Evolutionary conservation across 1,140 invertebrate genomes (phyloP).

Genomic region (Brevipalpus yothersi): DNA sequence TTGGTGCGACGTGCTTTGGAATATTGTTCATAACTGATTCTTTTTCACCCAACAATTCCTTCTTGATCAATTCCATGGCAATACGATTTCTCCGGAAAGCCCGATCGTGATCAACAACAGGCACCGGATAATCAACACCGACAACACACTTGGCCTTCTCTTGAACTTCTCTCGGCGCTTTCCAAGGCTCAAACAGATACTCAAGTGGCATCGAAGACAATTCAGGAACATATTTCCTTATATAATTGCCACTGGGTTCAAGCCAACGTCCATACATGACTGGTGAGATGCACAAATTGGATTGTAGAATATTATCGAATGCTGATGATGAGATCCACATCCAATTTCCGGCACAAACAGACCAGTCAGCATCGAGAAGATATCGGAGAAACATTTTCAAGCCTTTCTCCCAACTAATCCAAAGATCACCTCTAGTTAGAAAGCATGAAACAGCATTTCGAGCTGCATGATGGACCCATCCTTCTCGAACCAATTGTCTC

Average conservation of each 20-base stretch:
- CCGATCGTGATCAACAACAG: conserved; percentile 55
- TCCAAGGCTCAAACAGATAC: conserved; percentile 75
- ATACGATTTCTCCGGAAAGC: conserved; percentile 40
- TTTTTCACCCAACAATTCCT: neutral
- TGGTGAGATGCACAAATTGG: conserved; percentile 53
- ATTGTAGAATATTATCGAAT: conserved; percentile 39
- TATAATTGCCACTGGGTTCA: conserved; percentile 69
- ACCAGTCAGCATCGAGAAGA: conserved; percentile 68
- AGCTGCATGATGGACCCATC: conserved; percentile 71
- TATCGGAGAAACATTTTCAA: conserved; percentile 63
- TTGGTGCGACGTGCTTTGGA: neutral
- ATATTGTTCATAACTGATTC: neutral
- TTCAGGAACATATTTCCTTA: conserved; percentile 52
- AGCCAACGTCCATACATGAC: conserved; percentile 62
- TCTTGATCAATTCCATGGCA: neutral
- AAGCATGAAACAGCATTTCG: conserved; percentile 70
- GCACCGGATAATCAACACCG: conserved; percentile 55
- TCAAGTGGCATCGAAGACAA: conserved; percentile 54
- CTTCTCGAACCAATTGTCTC: conserved; percentile 58
- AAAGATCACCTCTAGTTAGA: conserved; percentile 59
- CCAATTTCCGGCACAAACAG: conserved; percentile 74
- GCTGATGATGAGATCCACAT: conserved; percentile 77
- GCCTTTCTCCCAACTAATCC: conserved; percentile 79
- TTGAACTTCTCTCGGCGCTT: conserved; percentile 48
- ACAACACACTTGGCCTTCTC: conserved; percentile 48